Conservation (phyloP, 2,113 vertebrate species). For the Bubo scandiacus region DNA sequence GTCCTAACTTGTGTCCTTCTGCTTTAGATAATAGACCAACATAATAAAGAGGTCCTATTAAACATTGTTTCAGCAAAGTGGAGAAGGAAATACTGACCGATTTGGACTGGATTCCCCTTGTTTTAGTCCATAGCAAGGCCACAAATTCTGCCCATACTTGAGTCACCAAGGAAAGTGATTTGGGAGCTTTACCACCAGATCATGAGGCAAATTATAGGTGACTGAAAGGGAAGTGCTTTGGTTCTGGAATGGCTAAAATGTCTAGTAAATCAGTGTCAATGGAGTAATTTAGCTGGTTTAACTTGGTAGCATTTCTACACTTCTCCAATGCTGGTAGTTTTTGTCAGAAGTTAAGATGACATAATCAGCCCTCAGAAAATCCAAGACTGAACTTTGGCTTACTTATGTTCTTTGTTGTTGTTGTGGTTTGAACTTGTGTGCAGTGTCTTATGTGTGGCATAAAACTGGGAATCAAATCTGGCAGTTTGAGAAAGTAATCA, state of each 20-base stretch:
- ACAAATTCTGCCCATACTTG: neutral
- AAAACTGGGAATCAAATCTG: constrained; percentile 20
- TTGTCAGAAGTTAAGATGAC: neutral
- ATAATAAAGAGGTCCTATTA: neutral
- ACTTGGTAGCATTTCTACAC: neutral
- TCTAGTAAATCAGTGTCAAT: neutral
- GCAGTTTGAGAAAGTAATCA: neutral
- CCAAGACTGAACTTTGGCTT: neutral
- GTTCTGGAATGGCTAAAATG: neutral
- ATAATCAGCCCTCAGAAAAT: neutral
- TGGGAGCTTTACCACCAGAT: neutral
- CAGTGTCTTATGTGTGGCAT: neutral
- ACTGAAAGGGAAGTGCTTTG: neutral
- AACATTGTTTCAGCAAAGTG: neutral
- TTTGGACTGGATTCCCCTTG: neutral
- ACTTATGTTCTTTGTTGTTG: neutral
- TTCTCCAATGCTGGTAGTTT: neutral
- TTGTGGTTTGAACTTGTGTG: neutral
- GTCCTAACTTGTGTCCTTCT: neutral
- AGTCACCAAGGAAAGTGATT: neutral
- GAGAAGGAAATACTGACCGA: neutral
- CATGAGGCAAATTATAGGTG: neutral
- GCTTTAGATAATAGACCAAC: neutral
- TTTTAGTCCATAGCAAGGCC: neutral
- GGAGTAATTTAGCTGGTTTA: neutral